Base-by-base conservation (phyloP, 1,140 invertebrate genomes). In the Zaprionus africanus region DNA sequence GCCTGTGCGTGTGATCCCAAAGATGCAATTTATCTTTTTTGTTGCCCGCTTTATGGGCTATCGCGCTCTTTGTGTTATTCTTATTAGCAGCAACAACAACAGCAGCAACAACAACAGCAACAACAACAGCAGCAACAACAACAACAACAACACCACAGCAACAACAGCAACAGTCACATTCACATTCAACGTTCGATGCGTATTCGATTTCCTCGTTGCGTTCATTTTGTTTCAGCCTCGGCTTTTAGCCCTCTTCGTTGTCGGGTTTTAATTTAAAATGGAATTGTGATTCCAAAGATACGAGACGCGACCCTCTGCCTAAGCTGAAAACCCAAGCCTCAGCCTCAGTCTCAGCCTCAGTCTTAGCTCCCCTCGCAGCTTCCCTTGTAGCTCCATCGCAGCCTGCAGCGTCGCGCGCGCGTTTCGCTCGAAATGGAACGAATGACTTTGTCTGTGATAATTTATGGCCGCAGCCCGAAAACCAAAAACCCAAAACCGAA, bases 21-120 rank as follows among this genome's bases (percentile, higher is more conserved):
- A 91, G 72, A 87, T 81, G 87, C 87, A 91, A 91, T 90, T 81
- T 90, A 91, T 91, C 87, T 90, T 91, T 88, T 90, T 90, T 90
- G 87, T 90, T 78, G 87, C 83, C 87, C 81, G 53, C 84, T 81
- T 90, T 91, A 90, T 90, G 82, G 87, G 69, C 87, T 71, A 91
- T 86, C 65, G 77, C 59, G 86, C 71, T 81, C 79, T 90, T 76
- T 81, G 86, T 81, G 63, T 80, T 90, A 72, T 81, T 82, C 73
- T 90, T 80, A 74, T 74, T 74, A 79, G 73, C 66, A 56, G 74
- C 74, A 81, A 70, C 76, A 70, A 59, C 68, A 74, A 69, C 38
- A 63, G 13, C 38, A n/a, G 0, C 5, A 41, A 6, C 38, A n/a
- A 41, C 38, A 41, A 36, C 26, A 63, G 36, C 61, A n/a, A 26